Base-by-base conservation (phyloP, 2,888 invertebrate species). In the Tetragonula carbonaria region DNA sequence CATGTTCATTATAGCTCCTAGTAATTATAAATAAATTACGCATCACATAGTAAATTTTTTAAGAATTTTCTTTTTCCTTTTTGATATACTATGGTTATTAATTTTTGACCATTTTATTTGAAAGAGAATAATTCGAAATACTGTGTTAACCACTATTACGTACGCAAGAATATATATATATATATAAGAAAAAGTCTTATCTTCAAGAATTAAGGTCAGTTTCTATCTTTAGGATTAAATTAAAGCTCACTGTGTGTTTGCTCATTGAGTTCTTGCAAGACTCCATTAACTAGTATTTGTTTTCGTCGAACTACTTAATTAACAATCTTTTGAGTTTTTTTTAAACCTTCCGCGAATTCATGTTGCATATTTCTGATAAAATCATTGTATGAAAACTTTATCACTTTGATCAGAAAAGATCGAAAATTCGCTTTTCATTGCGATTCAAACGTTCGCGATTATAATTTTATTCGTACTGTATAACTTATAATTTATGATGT, bases 11-110 rank as follows among this genome's bases (percentile, higher is more conserved):
- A 59, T 14, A 11, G 21, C n/a, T 70, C 23, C 33, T 59, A 33
- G 18, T 18, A 62, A 23, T 77, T 62, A 62, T 53, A 70, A 63
- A 71, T 16, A 70, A 23, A 70, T 63, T 51, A 62, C 50, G n/a
- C 62, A 62, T 77, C 51, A 28, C 38, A 77, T 18, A 13, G 28
- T 62, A 33, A 13, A 50, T n/a, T 50, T 13, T 57, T n/a, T 50
- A 68, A 50, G 50, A 62, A n/a, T 45, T 57, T 51, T 28, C 13
- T 23, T 21, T 38, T 11, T 62, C 28, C 14, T n/a, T 57, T 71
- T 23, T 18, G 1, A 38, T 23, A 28, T 16, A 72, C 2, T 2
- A 18, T 72, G 18, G 4, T 57, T 75, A 50, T 18, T 21, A 57
- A 67, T 28, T 13, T 8, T 67, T 33, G 50, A 38, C 50, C 50